phyloP scores from a whole-genome alignment of 2,888 invertebrate species.

The Actias luna region DNA sequence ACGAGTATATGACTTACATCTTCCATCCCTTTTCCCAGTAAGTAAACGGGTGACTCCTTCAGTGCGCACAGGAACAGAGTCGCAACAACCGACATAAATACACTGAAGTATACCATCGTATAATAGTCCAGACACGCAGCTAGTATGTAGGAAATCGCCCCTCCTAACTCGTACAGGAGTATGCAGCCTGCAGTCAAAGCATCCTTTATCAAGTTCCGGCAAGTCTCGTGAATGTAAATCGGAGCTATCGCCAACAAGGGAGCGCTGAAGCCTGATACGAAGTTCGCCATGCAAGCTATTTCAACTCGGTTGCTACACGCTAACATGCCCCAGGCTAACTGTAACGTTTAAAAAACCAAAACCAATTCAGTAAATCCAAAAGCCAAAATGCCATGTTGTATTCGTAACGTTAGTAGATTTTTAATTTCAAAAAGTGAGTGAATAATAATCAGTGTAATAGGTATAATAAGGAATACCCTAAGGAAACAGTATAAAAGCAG shows the following conservation, averaged over 20 bases:
- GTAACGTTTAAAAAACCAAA: conserved; percentile 14
- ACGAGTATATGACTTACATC: conserved; percentile 41
- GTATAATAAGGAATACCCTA: too few relatives aligned
- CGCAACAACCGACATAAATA: conserved; percentile 40
- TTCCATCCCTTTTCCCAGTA: conserved; percentile 56
- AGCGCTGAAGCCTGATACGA: conserved; percentile 55
- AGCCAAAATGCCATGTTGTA: too few relatives aligned
- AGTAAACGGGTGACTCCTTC: conserved; percentile 56
- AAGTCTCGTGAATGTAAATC: conserved; percentile 58
- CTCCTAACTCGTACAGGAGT: conserved; percentile 53
- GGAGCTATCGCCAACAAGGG: conserved; percentile 46
- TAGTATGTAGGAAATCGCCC: conserved; percentile 55
- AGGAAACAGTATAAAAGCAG: too few relatives aligned
- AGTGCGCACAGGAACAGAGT: conserved; percentile 38
- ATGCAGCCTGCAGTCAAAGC: conserved; percentile 52
- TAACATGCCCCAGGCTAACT: conserved; percentile 58
- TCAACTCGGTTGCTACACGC: conserved; percentile 45
- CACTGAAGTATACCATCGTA: conserved; percentile 47
- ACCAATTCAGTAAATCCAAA: too few relatives aligned
- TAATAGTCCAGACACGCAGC: conserved; percentile 55
- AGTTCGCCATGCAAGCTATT: conserved; percentile 46
- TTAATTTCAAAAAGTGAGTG: too few relatives aligned
- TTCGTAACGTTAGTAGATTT: too few relatives aligned
- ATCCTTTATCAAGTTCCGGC: conserved; percentile 61
- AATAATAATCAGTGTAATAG: too few relatives aligned